These are phyloP conservation scores for Champsocephalus gunnari DNA, from an alignment of 2,797 vertebrate species.

Conservation along the genomic window DNA sequence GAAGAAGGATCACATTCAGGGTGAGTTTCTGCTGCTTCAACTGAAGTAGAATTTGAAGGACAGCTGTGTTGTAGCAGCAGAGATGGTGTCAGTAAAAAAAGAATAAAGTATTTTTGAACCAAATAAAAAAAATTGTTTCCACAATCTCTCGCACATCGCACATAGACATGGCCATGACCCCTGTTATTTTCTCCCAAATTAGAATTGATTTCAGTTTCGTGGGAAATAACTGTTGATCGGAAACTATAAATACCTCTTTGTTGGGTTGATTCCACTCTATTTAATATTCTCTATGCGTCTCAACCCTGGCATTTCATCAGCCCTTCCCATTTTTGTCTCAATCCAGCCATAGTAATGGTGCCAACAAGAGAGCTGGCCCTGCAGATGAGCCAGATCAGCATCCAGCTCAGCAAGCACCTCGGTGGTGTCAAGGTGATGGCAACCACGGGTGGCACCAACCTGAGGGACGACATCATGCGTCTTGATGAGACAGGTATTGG, in stretches of 20 bases:
- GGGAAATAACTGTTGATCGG: too few relatives aligned
- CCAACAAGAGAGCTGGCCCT: conserved; percentile 85
- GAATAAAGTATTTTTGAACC: too few relatives aligned
- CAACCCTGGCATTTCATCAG: conserved; percentile 42
- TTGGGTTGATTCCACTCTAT: neutral
- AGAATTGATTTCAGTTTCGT: too few relatives aligned
- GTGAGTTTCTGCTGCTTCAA: conserved; percentile 51
- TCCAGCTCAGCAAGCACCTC: conserved; percentile 83
- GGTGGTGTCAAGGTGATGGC: conserved; percentile 85
- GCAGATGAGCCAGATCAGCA: conserved; percentile 85
- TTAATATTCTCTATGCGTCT: conserved; percentile 15
- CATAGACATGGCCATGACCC: neutral
- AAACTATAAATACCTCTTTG: too few relatives aligned
- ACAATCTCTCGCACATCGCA: neutral
- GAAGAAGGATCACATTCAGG: conserved; percentile 85
- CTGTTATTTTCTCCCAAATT: neutral
- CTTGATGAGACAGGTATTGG: conserved; percentile 81
- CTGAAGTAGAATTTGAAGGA: neutral
- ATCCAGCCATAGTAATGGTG: conserved; percentile 82
- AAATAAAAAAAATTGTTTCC: too few relatives aligned
- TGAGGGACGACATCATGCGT: conserved; percentile 85
- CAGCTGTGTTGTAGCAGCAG: neutral
- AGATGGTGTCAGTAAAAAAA: neutral
- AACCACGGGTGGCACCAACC: conserved; percentile 84
- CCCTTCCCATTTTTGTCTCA: conserved; percentile 37